Evolutionary conservation across 1,140 invertebrate species (phyloP).

Genomic region (Bilobella aurantiaca): DNA sequence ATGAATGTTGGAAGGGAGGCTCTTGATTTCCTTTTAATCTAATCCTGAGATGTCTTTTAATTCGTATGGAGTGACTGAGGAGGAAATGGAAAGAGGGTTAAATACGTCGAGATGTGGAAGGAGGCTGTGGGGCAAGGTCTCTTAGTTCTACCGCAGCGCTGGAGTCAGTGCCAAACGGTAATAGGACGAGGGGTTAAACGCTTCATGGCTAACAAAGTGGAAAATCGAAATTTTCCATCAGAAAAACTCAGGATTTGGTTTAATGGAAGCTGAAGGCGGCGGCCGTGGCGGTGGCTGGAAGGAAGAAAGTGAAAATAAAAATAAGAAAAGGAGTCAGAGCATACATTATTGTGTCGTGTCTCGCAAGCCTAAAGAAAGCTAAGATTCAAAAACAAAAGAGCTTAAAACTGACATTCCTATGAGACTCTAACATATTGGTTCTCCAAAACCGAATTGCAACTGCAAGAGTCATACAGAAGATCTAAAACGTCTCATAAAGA

Average conservation of each 20-base stretch:
- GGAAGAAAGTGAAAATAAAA: slow-evolving; percentile 2
- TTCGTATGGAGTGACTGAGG: background rate
- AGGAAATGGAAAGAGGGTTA: slow-evolving; percentile 1
- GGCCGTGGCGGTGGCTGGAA: background rate
- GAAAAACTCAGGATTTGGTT: slow-evolving; percentile 10
- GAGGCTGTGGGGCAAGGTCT: background rate
- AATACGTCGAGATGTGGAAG: background rate
- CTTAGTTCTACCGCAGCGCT: background rate
- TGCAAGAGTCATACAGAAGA: background rate
- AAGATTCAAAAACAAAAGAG: background rate
- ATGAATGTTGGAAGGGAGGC: background rate
- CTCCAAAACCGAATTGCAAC: background rate
- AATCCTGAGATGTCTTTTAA: slow-evolving; percentile 4
- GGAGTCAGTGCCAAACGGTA: background rate
- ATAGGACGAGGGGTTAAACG: slow-evolving; percentile 19
- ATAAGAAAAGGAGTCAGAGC: background rate
- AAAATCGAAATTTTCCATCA: slow-evolving; percentile 28
- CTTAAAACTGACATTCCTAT: slow-evolving; percentile 1
- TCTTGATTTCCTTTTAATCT: background rate
- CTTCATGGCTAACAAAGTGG: slow-evolving; percentile 22
- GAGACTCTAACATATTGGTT: too few relatives aligned
- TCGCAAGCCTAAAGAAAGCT: background rate
- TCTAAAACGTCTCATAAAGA: background rate
- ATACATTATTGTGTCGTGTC: background rate
- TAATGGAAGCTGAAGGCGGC: background rate